These are phyloP conservation scores for Drosophila imparisetae DNA, from an alignment of 2,888 invertebrate genomes.

Conservation along the genomic window DNA sequence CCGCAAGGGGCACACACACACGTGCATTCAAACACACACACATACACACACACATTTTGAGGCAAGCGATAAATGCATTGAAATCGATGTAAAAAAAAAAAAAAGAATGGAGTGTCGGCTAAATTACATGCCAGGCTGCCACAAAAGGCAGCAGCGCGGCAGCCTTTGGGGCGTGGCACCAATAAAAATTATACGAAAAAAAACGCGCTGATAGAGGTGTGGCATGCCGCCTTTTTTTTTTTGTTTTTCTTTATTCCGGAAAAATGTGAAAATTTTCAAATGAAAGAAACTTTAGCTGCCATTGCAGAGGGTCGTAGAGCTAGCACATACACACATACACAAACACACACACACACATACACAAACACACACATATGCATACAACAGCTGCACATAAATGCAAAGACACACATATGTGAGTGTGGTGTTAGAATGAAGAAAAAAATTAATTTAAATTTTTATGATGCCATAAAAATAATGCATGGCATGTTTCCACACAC, in stretches of 20 bases:
- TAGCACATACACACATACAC: conserved; percentile 19
- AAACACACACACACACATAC: conserved; percentile 2
- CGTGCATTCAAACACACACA: not conserved
- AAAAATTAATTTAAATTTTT: conserved; percentile 78
- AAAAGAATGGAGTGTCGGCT: conserved; percentile 15
- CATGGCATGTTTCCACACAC: conserved; percentile 53
- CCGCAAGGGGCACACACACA: conserved; percentile 2
- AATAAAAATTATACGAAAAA: conserved; percentile 31
- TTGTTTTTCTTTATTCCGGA: not conserved
- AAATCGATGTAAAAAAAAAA: conserved; percentile 48
- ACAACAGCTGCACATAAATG: conserved; percentile 60
- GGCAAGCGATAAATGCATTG: conserved; percentile 49
- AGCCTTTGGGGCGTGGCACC: conserved; percentile 19
- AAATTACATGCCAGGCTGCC: conserved; percentile 27
- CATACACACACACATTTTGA: conserved; percentile 1
- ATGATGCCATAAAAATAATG: conserved; percentile 76
- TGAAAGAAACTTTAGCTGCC: conserved; percentile 46
- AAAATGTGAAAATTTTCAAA: conserved; percentile 38
- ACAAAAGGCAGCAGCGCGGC: not conserved
- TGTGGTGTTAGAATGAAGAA: conserved; percentile 24
- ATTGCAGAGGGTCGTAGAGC: conserved; percentile 21
- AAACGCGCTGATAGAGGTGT: conserved; percentile 12
- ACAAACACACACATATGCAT: conserved; percentile 13
- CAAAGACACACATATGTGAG: conserved; percentile 15
- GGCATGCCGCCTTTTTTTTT: conserved; percentile 5